Base-by-base conservation (phyloP, 2,888 invertebrate species). In the Drosophila birchii region DNA sequence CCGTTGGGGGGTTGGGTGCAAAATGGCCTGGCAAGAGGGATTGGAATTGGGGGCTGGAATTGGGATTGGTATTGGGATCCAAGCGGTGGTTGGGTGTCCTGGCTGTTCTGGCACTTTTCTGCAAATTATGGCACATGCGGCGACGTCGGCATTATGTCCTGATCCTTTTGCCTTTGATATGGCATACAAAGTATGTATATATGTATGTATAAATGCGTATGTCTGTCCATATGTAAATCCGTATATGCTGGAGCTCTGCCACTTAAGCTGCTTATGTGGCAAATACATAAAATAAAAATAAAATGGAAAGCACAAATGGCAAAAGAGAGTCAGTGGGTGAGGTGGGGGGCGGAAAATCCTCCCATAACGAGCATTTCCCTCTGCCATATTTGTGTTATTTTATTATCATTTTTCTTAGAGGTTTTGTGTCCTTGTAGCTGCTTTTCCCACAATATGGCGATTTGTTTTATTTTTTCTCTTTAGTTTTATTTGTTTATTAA, bases 331-430 rank as follows among this genome's bases (percentile, higher is more conserved):
- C n/a, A n/a, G 51, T 23, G 23, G 18, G 16, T 26, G 26, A 5
- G 32, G 11, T 26, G 34, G 11, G 11, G 32, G 14, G 47, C 20
- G 11, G 34, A 20, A 88, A 86, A 88, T 84, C 88, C 84, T 79
- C 73, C 60, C 79, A 84, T 83, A 88, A 86, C 89, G 86, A 86
- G 86, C 86, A 78, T 89, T 84, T 89, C 88, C 83, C 79, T 90
- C 87, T 80, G 81, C 90, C 90, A 89, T 90, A 90, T 89, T 89
- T 89, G 90, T 79, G 90, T 90, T 89, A 89, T 89, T 89, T 90
- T 90, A 90, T 84, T 90, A 86, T 85, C 81, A 86, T 90, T 88
- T 90, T 88, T 86, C 75, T 78, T 80, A 66, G 69, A 67, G 53
- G 69, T 26, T 67, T 45, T 41, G 26, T 32, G 29, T 41, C 57